Evolutionary conservation across 1,140 invertebrate genomes (phyloP), one percentile per base, ranked within the genome.

Genomic region (Trichomalopsis sarcophagae): DNA sequence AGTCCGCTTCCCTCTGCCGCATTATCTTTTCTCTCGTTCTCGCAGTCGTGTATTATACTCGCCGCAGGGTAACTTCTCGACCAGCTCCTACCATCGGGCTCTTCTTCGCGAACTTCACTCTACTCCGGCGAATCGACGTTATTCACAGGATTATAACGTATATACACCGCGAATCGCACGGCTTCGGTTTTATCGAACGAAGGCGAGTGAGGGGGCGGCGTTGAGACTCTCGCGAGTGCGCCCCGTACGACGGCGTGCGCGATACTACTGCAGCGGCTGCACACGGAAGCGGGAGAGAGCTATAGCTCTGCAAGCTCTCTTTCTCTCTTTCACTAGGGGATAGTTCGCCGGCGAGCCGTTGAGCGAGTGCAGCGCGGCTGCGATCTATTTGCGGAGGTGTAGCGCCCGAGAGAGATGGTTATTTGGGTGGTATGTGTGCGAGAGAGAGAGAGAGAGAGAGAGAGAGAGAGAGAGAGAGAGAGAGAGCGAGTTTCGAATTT

Each of bases 321-420:
- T 17, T 36, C 13, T 81, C 36, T 36, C 2, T 7, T 17, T 36
- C 13, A 71, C 36, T 81, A 27, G 36, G 17, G 62, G n/a, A 69
- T 81, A 81, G 78, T 81, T 81, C 78, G 14, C 1, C 23, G 30
- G 14, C n/a, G 2, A 27, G 44, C 71, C 81, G 71, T 47, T 44
- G 36, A 47, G 13, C n/a, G 66, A 74, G 50, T 50, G 27, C 81
- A 23, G 21, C 30, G 17, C 69, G 47, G 0, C 27, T 36, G 0
- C 66, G 55, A 81, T 50, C 80, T 81, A 81, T 81, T 81, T 74
- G 40, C 27, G 27, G 27, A 68, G 68, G 44, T 36, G 30, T 11
- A 23, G 21, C 36, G 21, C n/a, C 4, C 2, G 10, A 17, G 69
- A 11, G 69, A 71, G 66, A 69, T n/a, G n/a, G 62, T 9, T 44